A percentile compares a stretch with the other conserved stretches of the same genome.
Conservation (phyloP, 2,797 vertebrate genomes). For the Sorex maritimensis region DNA sequence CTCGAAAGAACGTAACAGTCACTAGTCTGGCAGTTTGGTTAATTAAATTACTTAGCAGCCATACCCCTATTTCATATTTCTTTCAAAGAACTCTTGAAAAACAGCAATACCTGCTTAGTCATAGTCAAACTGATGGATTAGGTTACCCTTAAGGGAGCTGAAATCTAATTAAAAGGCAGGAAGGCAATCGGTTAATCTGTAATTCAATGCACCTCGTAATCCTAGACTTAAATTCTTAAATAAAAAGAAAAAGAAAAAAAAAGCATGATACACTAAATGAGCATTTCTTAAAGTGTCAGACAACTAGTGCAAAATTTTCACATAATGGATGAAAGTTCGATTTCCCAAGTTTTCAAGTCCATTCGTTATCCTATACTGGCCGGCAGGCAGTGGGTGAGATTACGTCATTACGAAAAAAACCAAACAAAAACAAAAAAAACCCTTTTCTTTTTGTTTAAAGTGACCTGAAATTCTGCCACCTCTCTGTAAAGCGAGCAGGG, state of each 20-base stretch:
- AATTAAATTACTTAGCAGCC: conserved; percentile 59
- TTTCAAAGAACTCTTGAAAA: conserved; percentile 74
- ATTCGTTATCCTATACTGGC: neutral
- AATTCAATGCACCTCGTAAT: conserved; percentile 81
- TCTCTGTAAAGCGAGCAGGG: neutral
- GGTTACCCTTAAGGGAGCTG: conserved; percentile 68
- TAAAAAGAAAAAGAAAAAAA: neutral
- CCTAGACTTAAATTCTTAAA: conserved; percentile 63
- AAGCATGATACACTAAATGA: neutral
- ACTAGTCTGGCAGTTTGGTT: neutral
- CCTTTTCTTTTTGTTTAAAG: neutral
- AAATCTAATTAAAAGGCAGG: conserved; percentile 74
- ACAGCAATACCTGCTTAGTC: conserved; percentile 81
- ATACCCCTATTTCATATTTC: conserved; percentile 4
- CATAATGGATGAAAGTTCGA: conserved; percentile 36
- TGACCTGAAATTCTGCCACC: conserved; percentile 46
- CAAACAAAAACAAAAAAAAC: neutral
- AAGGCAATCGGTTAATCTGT: conserved; percentile 75
- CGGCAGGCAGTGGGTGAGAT: neutral
- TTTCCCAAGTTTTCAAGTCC: conserved; percentile 47
- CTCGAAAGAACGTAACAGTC: conserved; percentile 23
- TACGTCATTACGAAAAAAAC: neutral
- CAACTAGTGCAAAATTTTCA: conserved; percentile 20
- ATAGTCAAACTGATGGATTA: conserved; percentile 73
- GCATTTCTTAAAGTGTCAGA: conserved; percentile 25